Conservation (phyloP, 1,140 invertebrate species). For the Zaprionus capensis region DNA sequence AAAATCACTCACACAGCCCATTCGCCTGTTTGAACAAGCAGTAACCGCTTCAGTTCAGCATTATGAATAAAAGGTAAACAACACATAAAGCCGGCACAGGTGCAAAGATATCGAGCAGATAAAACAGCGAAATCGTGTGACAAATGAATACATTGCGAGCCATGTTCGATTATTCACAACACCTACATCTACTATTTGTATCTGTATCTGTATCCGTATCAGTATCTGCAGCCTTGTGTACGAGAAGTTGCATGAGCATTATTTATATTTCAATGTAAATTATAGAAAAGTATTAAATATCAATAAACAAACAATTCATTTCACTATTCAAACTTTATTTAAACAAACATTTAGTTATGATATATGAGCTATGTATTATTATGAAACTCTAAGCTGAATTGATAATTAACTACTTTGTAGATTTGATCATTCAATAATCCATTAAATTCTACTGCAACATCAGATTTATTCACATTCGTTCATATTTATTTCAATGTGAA, state of each 20-base stretch:
- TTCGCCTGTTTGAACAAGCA: constrained; percentile 58
- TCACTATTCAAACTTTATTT: background rate
- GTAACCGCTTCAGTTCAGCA: constrained; percentile 29
- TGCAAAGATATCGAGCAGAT: constrained; percentile 25
- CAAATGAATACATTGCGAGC: constrained; percentile 7
- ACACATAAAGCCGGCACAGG: constrained; percentile 6
- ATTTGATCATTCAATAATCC: no score
- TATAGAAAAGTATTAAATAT: background rate
- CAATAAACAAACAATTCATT: background rate
- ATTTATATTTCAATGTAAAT: background rate
- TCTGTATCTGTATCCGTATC: background rate
- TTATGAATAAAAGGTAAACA: constrained; percentile 34
- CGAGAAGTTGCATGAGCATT: background rate
- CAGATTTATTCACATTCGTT: background rate
- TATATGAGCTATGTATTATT: background rate
- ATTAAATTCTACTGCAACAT: no score
- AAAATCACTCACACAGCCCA: constrained; percentile 18
- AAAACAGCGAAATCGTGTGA: constrained; percentile 19
- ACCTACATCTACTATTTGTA: background rate
- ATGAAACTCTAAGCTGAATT: background rate
- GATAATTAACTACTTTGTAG: no score
- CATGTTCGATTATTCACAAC: constrained; percentile 10
- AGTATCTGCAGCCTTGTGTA: background rate
- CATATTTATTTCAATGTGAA: background rate
- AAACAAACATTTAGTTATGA: background rate